Conservation (phyloP, 1,140 invertebrate species). For the Macrobrachium nipponense region DNA sequence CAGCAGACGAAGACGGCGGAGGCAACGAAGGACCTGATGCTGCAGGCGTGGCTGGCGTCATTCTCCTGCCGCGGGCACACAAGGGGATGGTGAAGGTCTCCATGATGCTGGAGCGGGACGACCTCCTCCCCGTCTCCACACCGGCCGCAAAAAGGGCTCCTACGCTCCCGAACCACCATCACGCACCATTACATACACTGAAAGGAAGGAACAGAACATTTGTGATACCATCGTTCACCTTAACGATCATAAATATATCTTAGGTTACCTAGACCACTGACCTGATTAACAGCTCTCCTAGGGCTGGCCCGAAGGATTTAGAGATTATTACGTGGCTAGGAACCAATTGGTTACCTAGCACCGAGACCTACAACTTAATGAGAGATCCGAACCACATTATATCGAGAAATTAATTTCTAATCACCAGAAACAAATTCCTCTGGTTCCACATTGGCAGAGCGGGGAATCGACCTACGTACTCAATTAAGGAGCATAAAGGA, state of each 20-base stretch:
- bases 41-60: background rate
- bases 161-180: constrained; percentile 45
- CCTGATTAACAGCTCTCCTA: no score
- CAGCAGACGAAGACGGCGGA: constrained; percentile 11
- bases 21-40: background rate
- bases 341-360: no score
- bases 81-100: constrained; percentile 28
- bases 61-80: constrained; percentile 25
- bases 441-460: no score
- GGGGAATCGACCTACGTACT: no score
- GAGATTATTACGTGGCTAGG: no score
- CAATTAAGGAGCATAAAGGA: no score
- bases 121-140: constrained; percentile 28
- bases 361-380: no score
- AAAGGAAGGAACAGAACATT: background rate
- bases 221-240: background rate
- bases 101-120: constrained; percentile 40
- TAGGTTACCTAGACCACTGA: no score
- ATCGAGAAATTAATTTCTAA: no score
- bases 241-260: background rate
- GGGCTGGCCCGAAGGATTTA: no score
- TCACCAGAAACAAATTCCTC: no score
- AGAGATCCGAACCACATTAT: no score
- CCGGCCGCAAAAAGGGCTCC: constrained; percentile 44
- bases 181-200: constrained; percentile 61